A percentile compares a stretch with the other conserved stretches of the same genome.
Evolutionary conservation across 2,888 invertebrate genomes (phyloP).

Genomic region (Dicroscelio sp.): DNA sequence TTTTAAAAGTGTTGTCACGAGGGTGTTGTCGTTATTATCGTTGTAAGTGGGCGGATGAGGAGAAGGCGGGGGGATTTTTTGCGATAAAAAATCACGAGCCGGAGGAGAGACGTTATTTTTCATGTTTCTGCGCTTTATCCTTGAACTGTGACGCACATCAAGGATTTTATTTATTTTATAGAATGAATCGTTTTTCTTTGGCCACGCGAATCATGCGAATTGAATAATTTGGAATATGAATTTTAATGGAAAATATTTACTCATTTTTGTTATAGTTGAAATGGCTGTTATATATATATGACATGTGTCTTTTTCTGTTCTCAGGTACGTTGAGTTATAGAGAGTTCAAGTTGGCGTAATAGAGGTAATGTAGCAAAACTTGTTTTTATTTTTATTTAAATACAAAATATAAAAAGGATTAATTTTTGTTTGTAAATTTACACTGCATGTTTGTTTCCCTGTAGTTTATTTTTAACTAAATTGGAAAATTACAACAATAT

Average conservation of each 20-base stretch:
- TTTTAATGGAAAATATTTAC: slow-evolving; percentile 6
- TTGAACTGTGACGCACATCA: slow-evolving; percentile 10
- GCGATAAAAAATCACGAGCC: not conserved
- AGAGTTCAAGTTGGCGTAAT: no score
- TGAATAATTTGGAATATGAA: not conserved
- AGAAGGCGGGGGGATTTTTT: slow-evolving; percentile 11
- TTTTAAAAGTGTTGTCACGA: slow-evolving; percentile 14
- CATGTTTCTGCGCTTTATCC: slow-evolving; percentile 16
- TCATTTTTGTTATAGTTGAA: not conserved
- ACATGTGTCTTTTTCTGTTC: no score
- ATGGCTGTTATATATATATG: no score
- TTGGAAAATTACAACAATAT: no score
- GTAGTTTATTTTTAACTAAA: no score
- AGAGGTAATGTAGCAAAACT: no score
- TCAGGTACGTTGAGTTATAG: no score
- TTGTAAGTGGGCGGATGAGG: not conserved
- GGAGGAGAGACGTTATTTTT: slow-evolving; percentile 6
- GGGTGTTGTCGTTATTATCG: slow-evolving; percentile 37
- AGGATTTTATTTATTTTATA: slow-evolving; percentile 47
- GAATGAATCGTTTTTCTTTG: not conserved
- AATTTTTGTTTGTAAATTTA: no score
- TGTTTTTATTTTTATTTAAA: no score
- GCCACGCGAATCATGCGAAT: not conserved
- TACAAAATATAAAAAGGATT: no score
- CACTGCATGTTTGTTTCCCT: no score